These are phyloP conservation scores for Drosophila leontia DNA, from an alignment of 1,140 invertebrate genomes.

Conservation along the genomic window DNA sequence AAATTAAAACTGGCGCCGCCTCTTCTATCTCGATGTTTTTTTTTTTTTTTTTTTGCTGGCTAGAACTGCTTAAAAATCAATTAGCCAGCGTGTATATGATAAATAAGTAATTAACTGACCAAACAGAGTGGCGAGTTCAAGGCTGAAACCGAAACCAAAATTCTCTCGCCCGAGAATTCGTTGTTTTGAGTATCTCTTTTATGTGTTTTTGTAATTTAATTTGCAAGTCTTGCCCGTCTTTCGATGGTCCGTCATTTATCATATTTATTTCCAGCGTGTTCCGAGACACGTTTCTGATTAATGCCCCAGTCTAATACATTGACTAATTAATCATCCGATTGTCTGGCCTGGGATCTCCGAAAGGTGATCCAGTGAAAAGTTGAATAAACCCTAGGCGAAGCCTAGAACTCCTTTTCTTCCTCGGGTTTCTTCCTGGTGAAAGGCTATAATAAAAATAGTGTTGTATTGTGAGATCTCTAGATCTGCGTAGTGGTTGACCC, in stretches of 20 bases:
- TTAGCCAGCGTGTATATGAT: constrained; percentile 55
- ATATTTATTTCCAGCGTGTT: constrained; percentile 42
- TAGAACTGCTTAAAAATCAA: constrained; percentile 73
- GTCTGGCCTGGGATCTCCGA: constrained; percentile 36
- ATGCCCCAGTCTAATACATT: constrained; percentile 51
- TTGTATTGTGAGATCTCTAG: not conserved
- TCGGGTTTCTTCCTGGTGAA: constrained; percentile 45
- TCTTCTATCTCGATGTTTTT: constrained; percentile 6
- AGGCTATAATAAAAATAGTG: constrained; percentile 7
- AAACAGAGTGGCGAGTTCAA: constrained; percentile 63
- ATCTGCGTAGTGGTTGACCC: constrained; percentile 33
- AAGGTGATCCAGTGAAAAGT: constrained; percentile 53
- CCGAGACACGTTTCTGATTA: constrained; percentile 53
- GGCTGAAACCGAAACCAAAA: constrained; percentile 51
- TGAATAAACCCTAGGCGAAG: constrained; percentile 60
- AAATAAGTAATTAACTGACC: constrained; percentile 71
- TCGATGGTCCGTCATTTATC: constrained; percentile 64
- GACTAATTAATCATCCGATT: constrained; percentile 61
- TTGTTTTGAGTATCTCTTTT: constrained; percentile 20
- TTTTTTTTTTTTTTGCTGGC: constrained; percentile 13
- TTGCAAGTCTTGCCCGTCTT: constrained; percentile 58
- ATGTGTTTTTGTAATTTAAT: constrained; percentile 73
- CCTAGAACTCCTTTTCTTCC: constrained; percentile 43
- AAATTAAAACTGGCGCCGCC: constrained; percentile 49
- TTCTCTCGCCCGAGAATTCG: constrained; percentile 19